Evolutionary conservation across 2,888 invertebrate species (phyloP).

Genomic region (Rhabditoides inermis): DNA sequence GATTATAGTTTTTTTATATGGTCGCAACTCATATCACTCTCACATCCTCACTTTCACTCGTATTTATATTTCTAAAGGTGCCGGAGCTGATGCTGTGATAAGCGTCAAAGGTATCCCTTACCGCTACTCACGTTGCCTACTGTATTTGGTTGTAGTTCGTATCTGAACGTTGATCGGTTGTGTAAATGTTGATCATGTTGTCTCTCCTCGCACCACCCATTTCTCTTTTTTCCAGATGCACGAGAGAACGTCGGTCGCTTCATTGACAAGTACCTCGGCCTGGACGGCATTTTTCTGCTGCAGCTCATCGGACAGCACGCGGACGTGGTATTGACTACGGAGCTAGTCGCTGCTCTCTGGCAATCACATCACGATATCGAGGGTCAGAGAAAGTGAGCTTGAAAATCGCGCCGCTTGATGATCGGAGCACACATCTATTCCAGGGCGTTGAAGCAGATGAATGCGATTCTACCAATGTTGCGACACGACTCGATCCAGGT

Average conservation of each 20-base stretch:
- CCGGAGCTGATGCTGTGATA: no score
- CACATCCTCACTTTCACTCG: background rate
- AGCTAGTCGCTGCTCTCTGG: slow-evolving; percentile 37
- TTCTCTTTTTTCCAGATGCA: slow-evolving; percentile 17
- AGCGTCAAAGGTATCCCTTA: no score
- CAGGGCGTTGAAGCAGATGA: slow-evolving; percentile 17
- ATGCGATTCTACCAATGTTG: slow-evolving; percentile 4
- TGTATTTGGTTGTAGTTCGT: no score
- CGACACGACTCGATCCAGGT: background rate
- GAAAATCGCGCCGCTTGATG: background rate
- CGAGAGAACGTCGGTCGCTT: slow-evolving; percentile 36
- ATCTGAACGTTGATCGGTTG: background rate
- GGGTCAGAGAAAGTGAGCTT: slow-evolving; percentile 35
- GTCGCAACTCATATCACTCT: background rate
- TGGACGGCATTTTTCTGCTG: slow-evolving; percentile 47
- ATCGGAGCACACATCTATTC: background rate
- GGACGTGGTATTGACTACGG: slow-evolving; percentile 45
- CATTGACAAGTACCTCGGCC: slow-evolving; percentile 40
- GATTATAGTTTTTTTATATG: no score
- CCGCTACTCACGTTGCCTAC: no score
- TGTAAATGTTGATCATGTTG: background rate
- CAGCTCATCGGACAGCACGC: slow-evolving; percentile 46
- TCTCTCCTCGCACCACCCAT: background rate
- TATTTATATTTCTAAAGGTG: no score
- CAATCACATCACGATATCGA: slow-evolving; percentile 37